Evolutionary conservation across 2,113 vertebrate species (phyloP), one percentile per base, ranked within the genome.

Genomic region (Prinia subflava): DNA sequence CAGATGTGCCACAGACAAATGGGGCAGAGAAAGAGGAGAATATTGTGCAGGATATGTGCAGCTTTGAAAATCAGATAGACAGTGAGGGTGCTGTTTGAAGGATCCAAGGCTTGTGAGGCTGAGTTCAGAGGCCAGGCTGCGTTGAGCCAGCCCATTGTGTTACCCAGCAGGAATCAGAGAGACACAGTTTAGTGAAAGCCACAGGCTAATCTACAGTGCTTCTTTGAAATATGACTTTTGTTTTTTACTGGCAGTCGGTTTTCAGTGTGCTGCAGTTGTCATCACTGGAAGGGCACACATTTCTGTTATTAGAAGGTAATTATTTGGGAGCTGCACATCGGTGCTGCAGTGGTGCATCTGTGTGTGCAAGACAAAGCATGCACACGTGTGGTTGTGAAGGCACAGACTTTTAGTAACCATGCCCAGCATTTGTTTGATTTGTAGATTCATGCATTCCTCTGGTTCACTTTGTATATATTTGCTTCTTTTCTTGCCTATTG

Each of bases 171-270:
- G 91, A 94, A 86, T 91, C 90, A 95, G n/a, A 91, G 64, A 86
- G 42, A 70, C 86, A 63, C 46, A 90, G 80, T 89, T 96, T 81
- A 92, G 92, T 42, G 92, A 92, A 78, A 95, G 42, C 97, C 93
- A 95, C 56, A 33, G 87, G 91, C 86, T 96, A 71, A 93, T 35
- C 83, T 84, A 24, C 81, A 63, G 53, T 22, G 28, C 53, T 81
- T 31, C 93, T 94, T 93, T 96, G 88, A 96, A 96, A 96, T 92
- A 89, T 75, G 64, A 62, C 42, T 97, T 95, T 95, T 76, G 62
- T 0, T 60, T 91, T 81, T 94, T 35, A 79, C 47, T 1, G 1
- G 56, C 49, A 39, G 65, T 83, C 69, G 83, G 47, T 82, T 97
- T 90, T 42, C 82, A 78, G 52, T 77, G 82, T 46, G 35, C 62